Evolutionary conservation across 2,113 vertebrate genomes (phyloP), one percentile per base, ranked within the genome.

Genomic region (Ochotona princeps): DNA sequence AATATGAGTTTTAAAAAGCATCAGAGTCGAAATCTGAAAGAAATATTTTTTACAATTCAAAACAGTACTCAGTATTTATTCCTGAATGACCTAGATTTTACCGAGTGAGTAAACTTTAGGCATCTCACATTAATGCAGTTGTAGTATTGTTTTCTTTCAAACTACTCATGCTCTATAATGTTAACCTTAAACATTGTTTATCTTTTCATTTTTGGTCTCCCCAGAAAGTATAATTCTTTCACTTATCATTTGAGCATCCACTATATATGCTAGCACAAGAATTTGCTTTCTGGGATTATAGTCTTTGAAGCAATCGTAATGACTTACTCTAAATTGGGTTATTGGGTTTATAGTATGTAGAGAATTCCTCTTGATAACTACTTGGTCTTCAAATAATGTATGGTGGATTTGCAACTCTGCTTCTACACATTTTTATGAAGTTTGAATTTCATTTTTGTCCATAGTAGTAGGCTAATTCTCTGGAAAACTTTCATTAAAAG

Each of bases 401-500:
- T 81, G 18, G 28, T 84, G 65, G 60, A 91, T 84, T 7, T 91
- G 28, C 28, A 67, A 75, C 61, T 83, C 5, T 92, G 76, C 44
- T 90, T 93, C 66, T 80, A 51, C 82, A 66, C 54, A 89, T 73
- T 35, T 87, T 90, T 93, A 51, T 92, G 92, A 87, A 92, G 81
- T 81, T 88, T 96, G 63, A 95, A 61, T 92, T 87, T 44, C 82
- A 66, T 70, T 94, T 96, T 96, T 96, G 54, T 92, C 86, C 91
- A n/a, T 92, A 94, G 65, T 94, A 94, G 51, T 96, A 94, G 86
- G 88, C 61, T 94, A 25, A 93, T 93, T 96, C 90, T 93, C 49
- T 91, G 57, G 75, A 85, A 95, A 75, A 90, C 30, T 83, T 75
- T 73, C n/a, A 89, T 63, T 38, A 76, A 92, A 84, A 83, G 74